Base-by-base conservation (phyloP, 1,140 invertebrate genomes). In the Danaus melanippus region DNA sequence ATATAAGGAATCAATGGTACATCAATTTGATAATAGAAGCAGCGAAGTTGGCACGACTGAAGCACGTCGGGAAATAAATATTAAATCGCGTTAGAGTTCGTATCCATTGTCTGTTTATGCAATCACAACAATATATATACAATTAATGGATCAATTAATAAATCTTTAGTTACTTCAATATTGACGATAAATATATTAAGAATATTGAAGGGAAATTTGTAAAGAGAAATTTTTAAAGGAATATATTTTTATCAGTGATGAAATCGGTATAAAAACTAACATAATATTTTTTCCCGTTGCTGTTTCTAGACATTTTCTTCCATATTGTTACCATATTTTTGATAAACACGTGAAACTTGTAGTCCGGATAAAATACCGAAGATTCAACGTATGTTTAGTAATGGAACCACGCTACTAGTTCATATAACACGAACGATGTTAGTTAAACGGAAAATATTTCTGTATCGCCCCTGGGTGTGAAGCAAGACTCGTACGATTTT, bases 371-470 rank as follows among this genome's bases (percentile, higher is more conserved):
- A 32, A 32, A 32, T 32, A 32, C 6, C 21, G 21, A 8, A 32
- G 21, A 2, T 32, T 32, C 21, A 32, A 32, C 21, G 6, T 32
- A 12, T 43, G n/a, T 54, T 47, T 11, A 10, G 10, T 10, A 58
- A 53, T 54, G 57, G 51, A 54, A 53, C 44, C 57, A 8, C 12
- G 47, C 51, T 10, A 42, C 17, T 48, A 70, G 62, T 58, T 56
- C 68, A 62, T 55, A 53, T 67, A 58, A 74, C 53, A 50, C 62
- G 54, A 56, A 57, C 60, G 63, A 62, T 56, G 69, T 74, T 74
- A 69, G 62, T 70, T 76, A 72, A 73, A 69, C 55, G 70, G 68
- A 69, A 77, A 75, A 74, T 71, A 72, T 72, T 72, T 71, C 69
- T 73, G 64, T 71, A 71, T 73, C 59, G 71, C 64, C 69, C 55